Evolutionary conservation across 2,113 vertebrate genomes (phyloP), one percentile per base, ranked within the genome.

Genomic region (Dicrurus megarhynchus): DNA sequence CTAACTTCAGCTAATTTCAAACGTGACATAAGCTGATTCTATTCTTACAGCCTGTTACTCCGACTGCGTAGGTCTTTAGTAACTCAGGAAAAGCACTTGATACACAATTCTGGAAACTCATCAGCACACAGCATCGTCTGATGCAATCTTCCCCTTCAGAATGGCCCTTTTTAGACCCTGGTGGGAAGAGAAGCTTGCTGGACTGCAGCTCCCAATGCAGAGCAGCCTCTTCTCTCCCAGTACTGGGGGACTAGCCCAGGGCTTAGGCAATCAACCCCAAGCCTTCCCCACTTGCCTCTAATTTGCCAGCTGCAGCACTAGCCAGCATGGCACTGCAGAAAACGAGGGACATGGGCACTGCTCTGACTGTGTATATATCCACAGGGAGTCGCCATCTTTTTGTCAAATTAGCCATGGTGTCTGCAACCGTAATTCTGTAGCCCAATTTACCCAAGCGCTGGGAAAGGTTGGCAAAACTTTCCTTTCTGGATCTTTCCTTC

Each of bases 1-100:
- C 60, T 92, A 60, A 95, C 81, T 92, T 84, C 87, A 94, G 71
- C 56, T 92, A 20, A 77, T 90, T 93, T 88, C 49, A 87, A 88
- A 91, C 37, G n/a, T 85, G 82, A 56, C 61, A 89, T 42, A 79
- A 95, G 9, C 39, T 56, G 78, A 47, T 83, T 42, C 59, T 93
- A 11, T 90, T 96, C 84, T 89, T 90, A 85, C 15, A 88, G 75
- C 33, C 59, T 86, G 23, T 73, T 80, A 44, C 30, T 37, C 70
- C 76, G 47, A 27, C 60, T 52, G 76, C 73, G 74, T 3, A 30
- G 35, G 59, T 27, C 71, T 76, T 83, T 24, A 50, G 71, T 55
- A 92, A 91, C 79, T 93, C 42, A 10, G 71, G 75, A 85, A 91
- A 90, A 90, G 68, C 52, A 65, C 46, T 87, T 46, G 61, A 61